Base-by-base conservation (phyloP, 1,140 invertebrate genomes). In the Papilio polytes region DNA sequence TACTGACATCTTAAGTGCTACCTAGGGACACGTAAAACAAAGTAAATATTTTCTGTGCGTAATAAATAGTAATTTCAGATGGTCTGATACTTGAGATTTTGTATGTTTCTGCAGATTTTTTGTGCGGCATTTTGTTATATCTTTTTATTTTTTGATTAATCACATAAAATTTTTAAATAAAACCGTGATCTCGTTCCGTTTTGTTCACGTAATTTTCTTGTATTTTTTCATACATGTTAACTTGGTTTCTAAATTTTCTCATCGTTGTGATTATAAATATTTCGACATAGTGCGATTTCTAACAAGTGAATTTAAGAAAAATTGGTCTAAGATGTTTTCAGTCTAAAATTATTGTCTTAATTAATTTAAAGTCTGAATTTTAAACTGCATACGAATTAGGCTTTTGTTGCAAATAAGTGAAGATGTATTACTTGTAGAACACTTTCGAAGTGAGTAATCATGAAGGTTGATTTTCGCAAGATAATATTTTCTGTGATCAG, bases 261-360 rank as follows among this genome's bases (percentile, higher is more conserved):
- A 13, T 13, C 20, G 12, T 3, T 48, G 20, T 76, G 41, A 41
- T 81, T 59, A 48, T 15, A 56, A 77, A 70, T 56, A 9, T 26
- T 66, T 66, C 53, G 36, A 80, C 63, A 77, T 80, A 81, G 74
- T 76, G 74, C 74, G 26, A 48, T 76, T 26, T 15, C 44, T 76
- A 53, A 76, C 46, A 76, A 53, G 74, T 76, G 46, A 31, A 9
- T 76, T 73, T 44, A 73, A 22, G 44, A 74, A 81, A 82, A 74
- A 85, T 82, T 84, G 15, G 78, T 82, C 44, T 18, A 46, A 74
- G n/a, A 46, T 46, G 18, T 20, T 74, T 74, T 74, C 74, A 76
- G 74, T 76, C 44, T 46, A 20, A 48, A 51, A 51, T 76, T 76
- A 76, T 76, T 76, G 74, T 76, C 44, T 0, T 76, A 46, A 22